Conservation (phyloP, 2,888 invertebrate genomes). For the Dasysyrphus albostriatus region DNA sequence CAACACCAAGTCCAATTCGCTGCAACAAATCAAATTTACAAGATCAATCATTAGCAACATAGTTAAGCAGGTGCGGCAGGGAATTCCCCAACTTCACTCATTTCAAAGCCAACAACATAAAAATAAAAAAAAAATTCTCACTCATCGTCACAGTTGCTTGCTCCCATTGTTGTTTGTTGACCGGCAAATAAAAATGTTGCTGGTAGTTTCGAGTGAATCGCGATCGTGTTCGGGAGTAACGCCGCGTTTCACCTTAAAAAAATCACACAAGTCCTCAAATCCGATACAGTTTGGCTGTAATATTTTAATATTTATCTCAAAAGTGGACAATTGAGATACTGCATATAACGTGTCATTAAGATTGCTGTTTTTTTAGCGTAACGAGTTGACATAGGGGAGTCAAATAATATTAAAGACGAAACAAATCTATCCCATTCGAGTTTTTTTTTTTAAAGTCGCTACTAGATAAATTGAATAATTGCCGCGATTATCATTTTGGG, state of each 20-base stretch:
- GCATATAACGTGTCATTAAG: slow-evolving; percentile 19
- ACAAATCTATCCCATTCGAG: slow-evolving; percentile 35
- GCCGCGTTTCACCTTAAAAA: slow-evolving; percentile 35
- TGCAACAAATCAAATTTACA: background rate
- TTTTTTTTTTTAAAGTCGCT: too few species aligned
- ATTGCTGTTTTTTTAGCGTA: slow-evolving; percentile 28
- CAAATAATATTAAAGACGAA: background rate
- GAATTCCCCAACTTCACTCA: slow-evolving; percentile 49
- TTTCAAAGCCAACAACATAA: background rate
- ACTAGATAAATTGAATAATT: slow-evolving; percentile 64
- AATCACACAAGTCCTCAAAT: slow-evolving; percentile 3
- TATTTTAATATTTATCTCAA: slow-evolving; percentile 31
- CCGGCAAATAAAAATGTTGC: slow-evolving; percentile 62
- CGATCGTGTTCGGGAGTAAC: slow-evolving; percentile 62
- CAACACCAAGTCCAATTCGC: slow-evolving; percentile 57
- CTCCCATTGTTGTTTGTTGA: slow-evolving; percentile 52
- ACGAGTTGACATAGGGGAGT: slow-evolving; percentile 49
- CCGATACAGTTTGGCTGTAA: slow-evolving; percentile 51
- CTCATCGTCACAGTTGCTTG: slow-evolving; percentile 50
- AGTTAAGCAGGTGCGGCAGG: slow-evolving; percentile 25
- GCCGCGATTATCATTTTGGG: slow-evolving; percentile 58
- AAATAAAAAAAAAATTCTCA: slow-evolving; percentile 28
- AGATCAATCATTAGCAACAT: slow-evolving; percentile 33
- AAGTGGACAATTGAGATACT: slow-evolving; percentile 44
- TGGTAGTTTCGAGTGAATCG: slow-evolving; percentile 72